phyloP scores from a whole-genome alignment of 2,797 vertebrate species.

The Phrynocephalus forsythii region DNA sequence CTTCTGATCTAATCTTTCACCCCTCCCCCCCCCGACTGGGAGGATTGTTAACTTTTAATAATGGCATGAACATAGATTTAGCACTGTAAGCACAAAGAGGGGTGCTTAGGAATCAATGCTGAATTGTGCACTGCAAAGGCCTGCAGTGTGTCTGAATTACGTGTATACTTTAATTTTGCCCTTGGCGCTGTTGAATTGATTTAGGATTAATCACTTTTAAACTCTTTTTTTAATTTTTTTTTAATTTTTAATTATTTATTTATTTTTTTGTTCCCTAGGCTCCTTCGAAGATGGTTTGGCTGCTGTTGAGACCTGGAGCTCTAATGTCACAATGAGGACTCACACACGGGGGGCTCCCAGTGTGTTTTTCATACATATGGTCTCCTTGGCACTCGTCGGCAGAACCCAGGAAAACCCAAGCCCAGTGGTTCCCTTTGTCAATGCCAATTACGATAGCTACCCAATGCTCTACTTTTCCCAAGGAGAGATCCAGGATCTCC shows the following conservation, averaged over 20 bases:
- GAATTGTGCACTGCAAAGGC: neutral
- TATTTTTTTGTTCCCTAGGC: slow-evolving; percentile 66
- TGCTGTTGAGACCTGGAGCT: slow-evolving; percentile 79
- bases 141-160: neutral
- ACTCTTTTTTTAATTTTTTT: neutral
- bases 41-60: neutral
- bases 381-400: slow-evolving; percentile 82
- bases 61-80: neutral
- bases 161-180: neutral
- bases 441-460: slow-evolving; percentile 93
- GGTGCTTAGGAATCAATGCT: neutral
- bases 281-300: slow-evolving; percentile 86
- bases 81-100: neutral
- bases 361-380: slow-evolving; percentile 92
- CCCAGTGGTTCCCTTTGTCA: slow-evolving; percentile 88
- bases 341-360: slow-evolving; percentile 95
- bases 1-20: neutral
- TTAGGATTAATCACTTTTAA: slow-evolving; percentile 9
- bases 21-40: too few relatives aligned
- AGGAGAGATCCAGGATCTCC: slow-evolving; percentile 85
- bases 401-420: slow-evolving; percentile 76
- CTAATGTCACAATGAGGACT: slow-evolving; percentile 95
- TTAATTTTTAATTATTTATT: too few relatives aligned
- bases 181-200: slow-evolving; percentile 39
- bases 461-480: slow-evolving; percentile 95